phyloP scores from a whole-genome alignment of 2,888 invertebrate genomes.

The Cephonodes hylas region DNA sequence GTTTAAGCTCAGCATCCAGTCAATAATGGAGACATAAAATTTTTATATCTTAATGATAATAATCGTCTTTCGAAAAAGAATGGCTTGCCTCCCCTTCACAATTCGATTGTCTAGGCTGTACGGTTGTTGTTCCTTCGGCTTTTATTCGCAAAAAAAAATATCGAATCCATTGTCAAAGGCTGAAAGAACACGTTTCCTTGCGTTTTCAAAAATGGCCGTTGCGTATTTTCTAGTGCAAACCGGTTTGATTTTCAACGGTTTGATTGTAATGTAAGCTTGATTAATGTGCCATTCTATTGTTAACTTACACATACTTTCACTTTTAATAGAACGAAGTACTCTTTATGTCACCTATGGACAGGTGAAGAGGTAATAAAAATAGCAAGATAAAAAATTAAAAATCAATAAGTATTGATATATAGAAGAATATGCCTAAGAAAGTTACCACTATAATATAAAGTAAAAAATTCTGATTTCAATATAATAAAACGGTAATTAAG shows the following conservation, averaged over 20 bases:
- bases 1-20: slow-evolving; percentile 22
- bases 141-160: slow-evolving; percentile 57
- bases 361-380: not conserved
- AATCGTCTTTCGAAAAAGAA: slow-evolving; percentile 3
- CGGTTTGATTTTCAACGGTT: slow-evolving; percentile 46
- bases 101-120: slow-evolving; percentile 42
- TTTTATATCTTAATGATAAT: slow-evolving; percentile 19
- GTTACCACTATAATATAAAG: too few relatives aligned
- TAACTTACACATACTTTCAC: not conserved
- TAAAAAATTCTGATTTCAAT: too few relatives aligned
- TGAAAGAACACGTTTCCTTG: slow-evolving; percentile 51
- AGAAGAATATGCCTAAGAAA: too few relatives aligned
- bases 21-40: slow-evolving; percentile 28
- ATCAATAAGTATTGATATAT: too few relatives aligned
- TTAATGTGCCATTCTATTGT: slow-evolving; percentile 19
- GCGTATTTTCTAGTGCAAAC: slow-evolving; percentile 39
- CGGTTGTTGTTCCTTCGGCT: slow-evolving; percentile 50
- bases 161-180: slow-evolving; percentile 51
- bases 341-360: not conserved
- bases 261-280: slow-evolving; percentile 21
- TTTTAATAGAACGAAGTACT: not conserved
- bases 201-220: slow-evolving; percentile 46
- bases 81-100: slow-evolving; percentile 18
- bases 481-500: too few relatives aligned
- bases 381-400: not conserved